Percentiles rank a stretch among this genome's conserved stretches.
These are phyloP conservation scores for Gerris buenoi DNA, from an alignment of 1,140 invertebrate genomes.

Conservation along the genomic window DNA sequence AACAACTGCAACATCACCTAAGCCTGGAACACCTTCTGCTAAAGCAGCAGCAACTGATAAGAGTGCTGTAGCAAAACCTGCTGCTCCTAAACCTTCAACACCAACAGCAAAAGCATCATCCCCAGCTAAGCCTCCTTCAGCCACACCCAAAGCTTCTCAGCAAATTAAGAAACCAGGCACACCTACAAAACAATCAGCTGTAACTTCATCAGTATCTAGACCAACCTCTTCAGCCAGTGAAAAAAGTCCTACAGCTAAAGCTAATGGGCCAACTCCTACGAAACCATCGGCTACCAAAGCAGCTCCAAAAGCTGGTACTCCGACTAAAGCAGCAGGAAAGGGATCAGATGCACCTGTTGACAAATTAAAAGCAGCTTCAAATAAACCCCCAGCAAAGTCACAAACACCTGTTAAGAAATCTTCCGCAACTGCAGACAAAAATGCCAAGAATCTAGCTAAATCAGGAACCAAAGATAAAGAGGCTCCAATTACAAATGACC, in stretches of 20 bases:
- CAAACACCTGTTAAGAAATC: neutral
- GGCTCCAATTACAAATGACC: too few relatives aligned
- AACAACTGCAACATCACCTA: conserved; percentile 8
- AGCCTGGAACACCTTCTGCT: conserved; percentile 11
- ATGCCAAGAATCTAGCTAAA: neutral
- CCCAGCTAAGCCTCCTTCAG: neutral
- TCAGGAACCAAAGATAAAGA: too few relatives aligned
- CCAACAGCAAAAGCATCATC: neutral
- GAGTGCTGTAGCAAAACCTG: neutral
- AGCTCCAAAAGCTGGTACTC: conserved; percentile 4
- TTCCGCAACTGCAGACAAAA: neutral
- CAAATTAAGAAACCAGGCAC: neutral
- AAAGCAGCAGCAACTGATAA: conserved; percentile 2
- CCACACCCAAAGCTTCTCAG: neutral
- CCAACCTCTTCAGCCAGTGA: neutral
- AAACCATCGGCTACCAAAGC: conserved; percentile 12
- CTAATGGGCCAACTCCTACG: neutral
- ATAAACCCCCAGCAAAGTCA: neutral
- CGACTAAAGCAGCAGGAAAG: neutral
- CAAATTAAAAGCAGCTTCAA: neutral
- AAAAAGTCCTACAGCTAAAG: neutral
- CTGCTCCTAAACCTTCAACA: neutral
- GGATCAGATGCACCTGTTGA: neutral
- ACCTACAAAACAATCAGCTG: neutral
- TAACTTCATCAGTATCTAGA: neutral